Percentiles rank a stretch among this genome's conserved stretches.
These are phyloP conservation scores for Drosophila pseudotakahashii DNA, from an alignment of 2,888 invertebrate genomes.

Conservation along the genomic window DNA sequence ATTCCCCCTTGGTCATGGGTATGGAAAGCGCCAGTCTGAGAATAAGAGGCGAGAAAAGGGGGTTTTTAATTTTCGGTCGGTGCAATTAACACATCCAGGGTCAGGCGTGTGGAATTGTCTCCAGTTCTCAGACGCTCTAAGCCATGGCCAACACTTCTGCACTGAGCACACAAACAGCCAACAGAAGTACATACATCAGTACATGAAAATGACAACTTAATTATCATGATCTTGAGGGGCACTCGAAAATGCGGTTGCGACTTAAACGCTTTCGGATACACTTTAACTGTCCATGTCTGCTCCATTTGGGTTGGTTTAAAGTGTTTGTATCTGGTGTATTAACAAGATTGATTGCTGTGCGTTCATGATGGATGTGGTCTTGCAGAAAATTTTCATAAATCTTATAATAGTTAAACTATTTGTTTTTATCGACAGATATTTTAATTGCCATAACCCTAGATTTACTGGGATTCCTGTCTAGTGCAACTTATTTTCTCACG, in stretches of 20 bases:
- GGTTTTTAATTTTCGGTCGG: conserved; percentile 13
- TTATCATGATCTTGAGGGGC: conserved; percentile 49
- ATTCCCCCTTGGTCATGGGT: conserved; percentile 87
- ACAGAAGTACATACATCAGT: conserved; percentile 7
- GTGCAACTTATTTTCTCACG: background rate
- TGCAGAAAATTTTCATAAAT: background rate
- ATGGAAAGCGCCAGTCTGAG: conserved; percentile 89
- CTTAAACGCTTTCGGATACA: conserved; percentile 39
- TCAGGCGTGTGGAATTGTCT: conserved; percentile 33
- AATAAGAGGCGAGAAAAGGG: conserved; percentile 1
- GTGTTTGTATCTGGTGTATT: conserved; percentile 3
- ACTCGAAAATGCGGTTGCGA: conserved; percentile 37
- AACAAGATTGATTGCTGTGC: conserved; percentile 21
- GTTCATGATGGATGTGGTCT: conserved; percentile 2
- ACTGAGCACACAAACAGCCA: conserved; percentile 9
- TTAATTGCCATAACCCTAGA: background rate
- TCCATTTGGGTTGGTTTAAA: conserved; percentile 8
- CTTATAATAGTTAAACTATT: background rate
- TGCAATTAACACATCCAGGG: conserved; percentile 35
- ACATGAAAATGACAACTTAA: conserved; percentile 46
- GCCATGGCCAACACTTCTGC: conserved; percentile 36
- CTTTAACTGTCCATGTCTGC: conserved; percentile 28
- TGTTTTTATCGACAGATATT: background rate
- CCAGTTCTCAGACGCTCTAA: conserved; percentile 46
- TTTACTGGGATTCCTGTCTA: background rate